These are phyloP conservation scores for Aphidius colemani DNA, from an alignment of 2,888 invertebrate genomes.

Conservation along the genomic window DNA sequence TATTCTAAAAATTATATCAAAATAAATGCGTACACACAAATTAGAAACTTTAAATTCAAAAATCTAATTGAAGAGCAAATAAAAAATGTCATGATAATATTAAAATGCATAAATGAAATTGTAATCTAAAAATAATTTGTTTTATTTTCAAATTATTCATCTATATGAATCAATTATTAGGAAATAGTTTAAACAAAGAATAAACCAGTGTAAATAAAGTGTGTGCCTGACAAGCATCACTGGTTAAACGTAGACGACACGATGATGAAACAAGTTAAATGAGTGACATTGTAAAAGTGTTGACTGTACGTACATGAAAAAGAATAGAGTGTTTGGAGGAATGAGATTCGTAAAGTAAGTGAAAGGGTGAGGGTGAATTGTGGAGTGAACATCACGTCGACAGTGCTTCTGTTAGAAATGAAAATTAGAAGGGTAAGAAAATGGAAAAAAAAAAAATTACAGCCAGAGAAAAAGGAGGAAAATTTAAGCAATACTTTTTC, in stretches of 20 bases:
- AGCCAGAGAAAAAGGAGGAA: no score
- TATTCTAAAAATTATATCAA: no score
- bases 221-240: not conserved
- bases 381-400: conserved; percentile 9
- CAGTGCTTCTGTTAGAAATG: conserved; percentile 14
- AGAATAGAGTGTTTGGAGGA: not conserved
- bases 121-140: no score
- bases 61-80: no score
- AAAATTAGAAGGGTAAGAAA: conserved; percentile 4
- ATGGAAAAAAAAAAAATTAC: conserved; percentile 1
- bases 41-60: no score
- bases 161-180: no score
- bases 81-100: no score
- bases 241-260: conserved; percentile 7
- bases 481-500: no score
- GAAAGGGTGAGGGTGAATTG: no score
- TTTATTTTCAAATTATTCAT: no score
- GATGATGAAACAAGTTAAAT: conserved; percentile 13
- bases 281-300: conserved; percentile 8
- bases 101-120: no score
- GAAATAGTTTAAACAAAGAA: not conserved
- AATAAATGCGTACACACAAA: no score
- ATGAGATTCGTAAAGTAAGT: conserved; percentile 15
- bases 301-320: conserved; percentile 1
- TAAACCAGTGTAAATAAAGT: not conserved